Percentiles rank a stretch among this genome's conserved stretches.
These are phyloP conservation scores for Trissoscelio sp. DNA, from an alignment of 2,888 invertebrate genomes.

Conservation along the genomic window DNA sequence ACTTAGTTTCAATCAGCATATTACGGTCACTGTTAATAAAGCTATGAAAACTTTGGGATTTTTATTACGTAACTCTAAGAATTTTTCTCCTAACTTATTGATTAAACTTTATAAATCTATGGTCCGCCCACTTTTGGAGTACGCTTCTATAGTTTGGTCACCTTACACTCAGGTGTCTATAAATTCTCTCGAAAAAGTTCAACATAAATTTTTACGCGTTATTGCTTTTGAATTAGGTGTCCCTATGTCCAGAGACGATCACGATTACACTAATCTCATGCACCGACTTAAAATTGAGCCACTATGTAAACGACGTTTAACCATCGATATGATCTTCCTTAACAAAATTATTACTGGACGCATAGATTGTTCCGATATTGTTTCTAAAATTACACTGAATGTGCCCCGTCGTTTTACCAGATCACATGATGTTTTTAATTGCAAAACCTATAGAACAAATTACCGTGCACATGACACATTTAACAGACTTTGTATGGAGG, in stretches of 20 bases:
- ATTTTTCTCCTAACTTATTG: neutral
- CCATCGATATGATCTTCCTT: neutral
- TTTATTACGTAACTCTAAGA: neutral
- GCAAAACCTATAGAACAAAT: neutral
- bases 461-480: neutral
- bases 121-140: neutral
- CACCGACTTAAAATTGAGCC: neutral
- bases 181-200: neutral
- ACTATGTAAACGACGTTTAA: neutral
- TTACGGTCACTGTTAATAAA: neutral
- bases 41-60: neutral
- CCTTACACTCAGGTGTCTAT: neutral
- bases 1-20: neutral
- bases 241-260: neutral
- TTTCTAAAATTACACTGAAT: neutral
- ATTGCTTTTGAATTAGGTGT: neutral
- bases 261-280: neutral
- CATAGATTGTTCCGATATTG: conserved; percentile 1
- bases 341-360: neutral
- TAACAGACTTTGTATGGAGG: neutral
- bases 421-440: neutral
- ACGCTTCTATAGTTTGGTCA: neutral
- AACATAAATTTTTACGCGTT: neutral
- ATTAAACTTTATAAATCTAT: too few species aligned
- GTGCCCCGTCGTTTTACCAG: neutral